Evolutionary conservation across 2,888 invertebrate genomes (phyloP).

Genomic region (Agonopterix subpropinquella): DNA sequence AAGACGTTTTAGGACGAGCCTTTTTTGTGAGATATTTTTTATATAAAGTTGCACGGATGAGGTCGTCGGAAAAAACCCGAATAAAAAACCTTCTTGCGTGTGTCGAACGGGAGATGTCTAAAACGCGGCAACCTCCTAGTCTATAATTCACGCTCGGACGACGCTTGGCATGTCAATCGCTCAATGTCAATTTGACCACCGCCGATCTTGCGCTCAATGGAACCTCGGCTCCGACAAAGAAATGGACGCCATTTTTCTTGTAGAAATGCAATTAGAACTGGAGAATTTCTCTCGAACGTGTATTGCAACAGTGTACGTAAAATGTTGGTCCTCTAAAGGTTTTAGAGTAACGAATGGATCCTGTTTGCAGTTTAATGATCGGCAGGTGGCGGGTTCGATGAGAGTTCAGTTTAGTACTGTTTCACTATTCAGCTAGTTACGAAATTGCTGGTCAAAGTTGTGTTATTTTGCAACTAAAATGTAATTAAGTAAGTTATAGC

Average conservation of each 20-base stretch:
- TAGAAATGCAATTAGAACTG: constrained; percentile 60
- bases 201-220: constrained; percentile 45
- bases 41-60: constrained; percentile 1
- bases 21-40: constrained; percentile 12
- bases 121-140: constrained; percentile 30
- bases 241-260: constrained; percentile 60
- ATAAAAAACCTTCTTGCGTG: constrained; percentile 15
- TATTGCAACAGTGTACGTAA: constrained; percentile 35
- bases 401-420: no score
- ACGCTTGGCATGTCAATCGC: constrained; percentile 44
- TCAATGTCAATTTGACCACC: constrained; percentile 53
- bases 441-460: no score
- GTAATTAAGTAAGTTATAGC: no score
- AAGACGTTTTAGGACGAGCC: constrained; percentile 8
- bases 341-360: neutral
- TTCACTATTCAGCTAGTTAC: no score
- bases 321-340: constrained; percentile 20
- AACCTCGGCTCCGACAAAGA: constrained; percentile 41
- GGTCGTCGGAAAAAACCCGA: constrained; percentile 6
- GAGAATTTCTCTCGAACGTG: constrained; percentile 49
- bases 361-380: neutral
- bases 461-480: no score
- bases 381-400: neutral
- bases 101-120: constrained; percentile 32
- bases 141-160: constrained; percentile 39